phyloP scores from a whole-genome alignment of 2,797 vertebrate genomes.

The Apogon hyalosoma region DNA sequence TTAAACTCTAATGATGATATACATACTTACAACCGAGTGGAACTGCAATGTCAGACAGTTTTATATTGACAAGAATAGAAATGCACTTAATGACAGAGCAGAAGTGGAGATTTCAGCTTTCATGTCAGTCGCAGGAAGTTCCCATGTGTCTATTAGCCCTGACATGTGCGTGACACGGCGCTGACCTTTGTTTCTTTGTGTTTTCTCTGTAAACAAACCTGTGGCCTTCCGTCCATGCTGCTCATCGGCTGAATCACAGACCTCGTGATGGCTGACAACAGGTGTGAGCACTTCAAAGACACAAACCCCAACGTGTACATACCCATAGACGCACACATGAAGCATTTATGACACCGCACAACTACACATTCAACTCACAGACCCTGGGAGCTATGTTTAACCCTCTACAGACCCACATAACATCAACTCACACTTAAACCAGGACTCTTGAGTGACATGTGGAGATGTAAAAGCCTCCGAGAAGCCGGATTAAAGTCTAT shows the following conservation, averaged over 20 bases:
- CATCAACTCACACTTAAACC: constrained; percentile 29
- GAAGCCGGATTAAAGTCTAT: constrained; percentile 45
- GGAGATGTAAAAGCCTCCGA: constrained; percentile 37
- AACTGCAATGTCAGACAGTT: too few species aligned
- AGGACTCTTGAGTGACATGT: constrained; percentile 48
- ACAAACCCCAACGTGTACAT: constrained; percentile 3
- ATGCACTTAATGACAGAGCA: too few species aligned
- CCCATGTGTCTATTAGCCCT: too few species aligned
- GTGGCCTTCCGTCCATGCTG: constrained; percentile 29
- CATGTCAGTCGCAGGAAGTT: too few species aligned
- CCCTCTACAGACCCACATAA: constrained; percentile 27
- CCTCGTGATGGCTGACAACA: constrained; percentile 68
- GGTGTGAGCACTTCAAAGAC: constrained; percentile 75
- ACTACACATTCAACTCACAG: constrained; percentile 33
- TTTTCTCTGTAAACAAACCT: constrained; percentile 66
- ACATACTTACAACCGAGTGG: too few species aligned
- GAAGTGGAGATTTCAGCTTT: too few species aligned
- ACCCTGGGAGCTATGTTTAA: constrained; percentile 18
- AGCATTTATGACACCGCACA: not conserved
- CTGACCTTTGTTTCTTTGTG: constrained; percentile 53
- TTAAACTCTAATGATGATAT: too few species aligned
- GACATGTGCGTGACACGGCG: constrained; percentile 19
- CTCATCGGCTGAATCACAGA: constrained; percentile 63
- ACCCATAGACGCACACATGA: constrained; percentile 5
- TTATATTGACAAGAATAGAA: too few species aligned